A percentile compares a stretch with the other conserved stretches of the same genome.
Conservation (phyloP, 2,797 vertebrate genomes). For the Ciconia nigra region DNA sequence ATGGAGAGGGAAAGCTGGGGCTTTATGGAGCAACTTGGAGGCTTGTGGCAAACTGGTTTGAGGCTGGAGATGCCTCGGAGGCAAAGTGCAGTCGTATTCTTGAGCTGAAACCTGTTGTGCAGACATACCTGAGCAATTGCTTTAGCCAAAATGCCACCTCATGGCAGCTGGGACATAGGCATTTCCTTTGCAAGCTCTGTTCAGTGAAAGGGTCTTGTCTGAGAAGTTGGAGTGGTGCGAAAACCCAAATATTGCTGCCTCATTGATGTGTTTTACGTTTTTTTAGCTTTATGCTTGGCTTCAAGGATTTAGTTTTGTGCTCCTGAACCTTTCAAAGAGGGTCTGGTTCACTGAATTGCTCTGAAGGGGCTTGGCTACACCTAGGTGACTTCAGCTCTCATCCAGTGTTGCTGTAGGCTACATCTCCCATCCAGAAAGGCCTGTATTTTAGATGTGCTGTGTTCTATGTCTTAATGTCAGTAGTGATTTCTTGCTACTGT, state of each 20-base stretch:
- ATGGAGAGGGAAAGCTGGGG: background rate
- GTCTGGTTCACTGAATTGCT: background rate
- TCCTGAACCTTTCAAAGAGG: background rate
- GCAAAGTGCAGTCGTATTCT: background rate
- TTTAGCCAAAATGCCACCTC: background rate
- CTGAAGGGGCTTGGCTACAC: background rate
- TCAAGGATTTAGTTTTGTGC: background rate
- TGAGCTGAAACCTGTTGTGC: background rate
- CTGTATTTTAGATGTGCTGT: rapidly evolving
- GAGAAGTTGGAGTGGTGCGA: background rate
- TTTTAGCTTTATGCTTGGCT: background rate
- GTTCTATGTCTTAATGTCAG: background rate
- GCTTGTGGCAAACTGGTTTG: background rate
- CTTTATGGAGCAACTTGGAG: background rate
- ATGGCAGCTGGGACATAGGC: rapidly evolving
- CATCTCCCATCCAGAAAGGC: background rate
- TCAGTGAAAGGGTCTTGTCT: background rate
- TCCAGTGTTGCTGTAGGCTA: background rate
- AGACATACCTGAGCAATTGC: background rate
- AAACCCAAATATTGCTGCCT: background rate
- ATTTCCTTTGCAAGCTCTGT: background rate
- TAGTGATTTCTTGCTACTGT: background rate
- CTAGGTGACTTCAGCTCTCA: background rate
- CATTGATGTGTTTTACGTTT: background rate
- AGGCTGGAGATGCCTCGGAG: background rate